A percentile compares a stretch with the other conserved stretches of the same genome.
Evolutionary conservation across 2,888 invertebrate genomes (phyloP).

Genomic region (Brachypalpus laphriformis): DNA sequence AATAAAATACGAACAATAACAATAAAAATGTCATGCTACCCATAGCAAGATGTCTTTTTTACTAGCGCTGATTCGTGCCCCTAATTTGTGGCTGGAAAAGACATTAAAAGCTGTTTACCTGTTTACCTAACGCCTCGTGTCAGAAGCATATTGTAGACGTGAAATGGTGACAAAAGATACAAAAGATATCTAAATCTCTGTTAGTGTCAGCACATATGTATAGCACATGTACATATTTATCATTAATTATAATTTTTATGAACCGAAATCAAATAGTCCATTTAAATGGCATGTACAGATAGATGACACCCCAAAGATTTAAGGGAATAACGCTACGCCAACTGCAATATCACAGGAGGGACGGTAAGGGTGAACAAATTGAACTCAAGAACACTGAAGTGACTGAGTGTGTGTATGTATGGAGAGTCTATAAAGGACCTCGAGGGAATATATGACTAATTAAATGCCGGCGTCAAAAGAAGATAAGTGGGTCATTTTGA

Average conservation of each 20-base stretch:
- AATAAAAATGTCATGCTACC: slow-evolving; percentile 5
- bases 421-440: background rate
- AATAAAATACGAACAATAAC: slow-evolving; percentile 17
- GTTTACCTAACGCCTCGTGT: slow-evolving; percentile 11
- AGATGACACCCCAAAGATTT: background rate
- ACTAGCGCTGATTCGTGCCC: background rate
- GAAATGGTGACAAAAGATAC: background rate
- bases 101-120: slow-evolving; percentile 26
- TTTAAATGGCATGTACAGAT: background rate
- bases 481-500: background rate
- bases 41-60: background rate
- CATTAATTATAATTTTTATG: slow-evolving; percentile 4
- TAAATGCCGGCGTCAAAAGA: background rate
- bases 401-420: background rate
- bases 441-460: background rate
- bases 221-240: background rate
- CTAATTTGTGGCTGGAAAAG: slow-evolving; percentile 14
- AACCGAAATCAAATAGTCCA: background rate
- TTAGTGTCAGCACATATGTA: background rate
- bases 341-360: background rate
- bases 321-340: background rate
- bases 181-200: background rate
- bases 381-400: background rate
- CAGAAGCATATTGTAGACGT: slow-evolving; percentile 1
- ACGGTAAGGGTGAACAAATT: background rate